A percentile compares a stretch with the other conserved stretches of the same genome.
These are phyloP conservation scores for Corydoras maculifer DNA, from an alignment of 2,113 vertebrate species.

Conservation along the genomic window DNA sequence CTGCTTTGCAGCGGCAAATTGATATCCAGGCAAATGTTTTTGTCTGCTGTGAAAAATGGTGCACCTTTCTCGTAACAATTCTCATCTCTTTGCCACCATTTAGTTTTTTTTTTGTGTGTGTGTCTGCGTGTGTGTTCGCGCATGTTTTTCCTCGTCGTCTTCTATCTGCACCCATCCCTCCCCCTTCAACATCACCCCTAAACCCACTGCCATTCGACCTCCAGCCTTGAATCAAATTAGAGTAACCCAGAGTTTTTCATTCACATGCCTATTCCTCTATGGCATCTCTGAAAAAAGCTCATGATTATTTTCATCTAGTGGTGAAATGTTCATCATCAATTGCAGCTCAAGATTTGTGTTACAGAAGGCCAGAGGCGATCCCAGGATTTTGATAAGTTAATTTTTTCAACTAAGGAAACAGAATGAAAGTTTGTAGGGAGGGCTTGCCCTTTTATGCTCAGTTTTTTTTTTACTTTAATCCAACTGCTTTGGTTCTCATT, in stretches of 20 bases:
- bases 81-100: conserved; percentile 56
- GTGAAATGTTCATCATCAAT: conserved; percentile 17
- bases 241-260: conserved; percentile 5
- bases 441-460: conserved; percentile 2
- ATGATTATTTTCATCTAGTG: conserved; percentile 43
- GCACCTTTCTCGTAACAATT: conserved; percentile 66
- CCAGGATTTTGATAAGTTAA: neutral
- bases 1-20: conserved; percentile 81
- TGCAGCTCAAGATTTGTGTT: neutral
- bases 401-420: conserved; percentile 4
- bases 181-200: conserved; percentile 5
- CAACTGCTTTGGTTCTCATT: conserved; percentile 7
- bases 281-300: conserved; percentile 52
- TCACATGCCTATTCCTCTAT: conserved; percentile 35
- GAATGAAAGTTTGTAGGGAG: conserved; percentile 35
- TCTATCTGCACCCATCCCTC: conserved; percentile 8
- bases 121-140: too few relatives aligned
- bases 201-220: neutral
- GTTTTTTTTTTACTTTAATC: conserved; percentile 9
- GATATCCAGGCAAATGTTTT: conserved; percentile 98
- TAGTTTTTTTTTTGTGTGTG: conserved; percentile 4
- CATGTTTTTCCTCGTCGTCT: neutral
- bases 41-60: conserved; percentile 99
- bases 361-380: conserved; percentile 29
- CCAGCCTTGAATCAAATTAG: conserved; percentile 50